These are phyloP conservation scores for Gastrophryne carolinensis DNA, from an alignment of 2,797 vertebrate species.

Conservation along the genomic window DNA sequence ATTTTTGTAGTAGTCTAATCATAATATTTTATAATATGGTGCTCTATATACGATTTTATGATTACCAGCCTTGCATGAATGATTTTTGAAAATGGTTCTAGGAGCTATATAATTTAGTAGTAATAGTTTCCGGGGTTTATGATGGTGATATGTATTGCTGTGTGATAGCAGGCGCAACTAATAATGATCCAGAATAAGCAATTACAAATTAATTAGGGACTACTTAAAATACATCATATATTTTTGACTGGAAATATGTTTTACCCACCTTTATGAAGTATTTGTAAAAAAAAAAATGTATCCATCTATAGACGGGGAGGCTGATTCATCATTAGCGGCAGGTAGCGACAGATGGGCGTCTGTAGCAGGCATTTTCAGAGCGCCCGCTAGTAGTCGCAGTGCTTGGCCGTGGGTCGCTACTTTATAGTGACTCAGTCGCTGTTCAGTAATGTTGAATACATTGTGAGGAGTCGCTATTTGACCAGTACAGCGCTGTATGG, in stretches of 20 bases:
- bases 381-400: no score
- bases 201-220: slow-evolving; percentile 10
- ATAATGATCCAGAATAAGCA: neutral
- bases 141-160: slow-evolving; percentile 1
- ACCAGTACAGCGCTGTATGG: no score
- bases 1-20: neutral
- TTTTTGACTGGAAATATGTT: neutral
- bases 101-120: slow-evolving; percentile 15
- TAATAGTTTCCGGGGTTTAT: slow-evolving; percentile 6
- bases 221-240: slow-evolving; percentile 4
- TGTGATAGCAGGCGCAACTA: slow-evolving; percentile 14
- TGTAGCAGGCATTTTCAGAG: no score
- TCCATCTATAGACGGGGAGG: no score
- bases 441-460: no score
- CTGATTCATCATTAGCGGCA: no score
- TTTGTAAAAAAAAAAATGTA: no score
- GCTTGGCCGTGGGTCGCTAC: no score
- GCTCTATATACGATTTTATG: neutral
- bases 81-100: neutral
- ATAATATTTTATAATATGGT: neutral
- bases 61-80: neutral
- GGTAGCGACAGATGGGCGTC: no score
- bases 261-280: no score
- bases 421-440: no score
- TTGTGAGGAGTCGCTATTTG: no score